A percentile compares a stretch with the other conserved stretches of the same genome.
Conservation (phyloP, 2,888 invertebrate genomes). For the Acanthosepion lycidas region DNA sequence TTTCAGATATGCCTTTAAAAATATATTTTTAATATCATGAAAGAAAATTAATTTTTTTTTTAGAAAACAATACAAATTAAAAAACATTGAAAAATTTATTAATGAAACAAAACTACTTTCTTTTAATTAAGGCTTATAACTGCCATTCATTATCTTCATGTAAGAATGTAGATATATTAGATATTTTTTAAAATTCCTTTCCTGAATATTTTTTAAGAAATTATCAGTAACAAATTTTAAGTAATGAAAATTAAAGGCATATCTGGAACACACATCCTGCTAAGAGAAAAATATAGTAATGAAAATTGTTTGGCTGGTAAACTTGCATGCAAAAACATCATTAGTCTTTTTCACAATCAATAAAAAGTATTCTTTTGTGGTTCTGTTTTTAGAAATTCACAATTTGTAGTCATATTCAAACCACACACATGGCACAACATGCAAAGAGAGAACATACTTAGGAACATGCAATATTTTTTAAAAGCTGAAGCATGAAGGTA, state of each 20-base stretch:
- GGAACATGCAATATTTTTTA: background rate
- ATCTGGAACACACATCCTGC: background rate
- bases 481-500: background rate
- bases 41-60: no score
- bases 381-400: background rate
- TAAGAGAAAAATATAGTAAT: background rate
- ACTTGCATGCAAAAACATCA: background rate
- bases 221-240: no score
- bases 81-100: background rate
- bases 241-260: background rate
- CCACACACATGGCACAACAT: background rate
- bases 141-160: no score
- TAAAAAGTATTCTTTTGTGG: background rate
- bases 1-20: no score
- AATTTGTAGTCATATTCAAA: background rate
- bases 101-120: background rate
- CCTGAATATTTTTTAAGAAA: no score
- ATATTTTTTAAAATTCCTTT: no score
- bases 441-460: background rate
- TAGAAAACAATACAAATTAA: no score
- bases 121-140: background rate
- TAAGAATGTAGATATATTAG: no score
- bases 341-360: background rate
- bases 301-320: background rate
- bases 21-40: no score